Conservation (phyloP, 2,113 vertebrate species). For the Oxyruncus cristatus region DNA sequence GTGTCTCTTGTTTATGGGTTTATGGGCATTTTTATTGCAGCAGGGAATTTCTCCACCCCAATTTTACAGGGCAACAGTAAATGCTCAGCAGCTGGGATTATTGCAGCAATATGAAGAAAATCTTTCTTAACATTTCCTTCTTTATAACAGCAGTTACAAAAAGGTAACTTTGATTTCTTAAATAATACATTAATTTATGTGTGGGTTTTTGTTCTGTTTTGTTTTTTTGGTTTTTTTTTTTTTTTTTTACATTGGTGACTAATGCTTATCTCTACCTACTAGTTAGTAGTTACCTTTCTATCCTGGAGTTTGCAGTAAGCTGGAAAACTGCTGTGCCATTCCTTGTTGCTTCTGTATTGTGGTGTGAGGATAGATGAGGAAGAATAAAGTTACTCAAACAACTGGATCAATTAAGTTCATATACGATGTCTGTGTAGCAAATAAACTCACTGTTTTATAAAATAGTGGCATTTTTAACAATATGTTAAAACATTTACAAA, state of each 20-base stretch:
- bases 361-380: neutral
- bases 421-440: neutral
- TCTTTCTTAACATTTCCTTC: conserved; percentile 11
- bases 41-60: conserved; percentile 16
- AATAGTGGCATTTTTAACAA: neutral
- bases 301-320: neutral
- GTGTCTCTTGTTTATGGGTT: neutral
- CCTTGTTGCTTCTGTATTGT: neutral
- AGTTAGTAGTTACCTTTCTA: neutral
- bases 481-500: neutral
- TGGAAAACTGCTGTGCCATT: neutral
- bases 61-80: conserved; percentile 4
- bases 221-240: neutral
- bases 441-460: neutral
- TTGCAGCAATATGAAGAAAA: conserved; percentile 19
- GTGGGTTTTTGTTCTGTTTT: neutral
- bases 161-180: neutral
- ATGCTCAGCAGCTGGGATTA: conserved; percentile 16
- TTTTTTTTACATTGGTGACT: neutral
- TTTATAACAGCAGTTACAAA: neutral
- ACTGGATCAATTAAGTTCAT: neutral
- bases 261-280: neutral
- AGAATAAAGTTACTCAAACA: neutral
- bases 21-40: conserved; percentile 29
- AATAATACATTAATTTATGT: neutral